These are phyloP conservation scores for Apostichopus californicus DNA, from an alignment of 35 echinoderm and acorn worm species.

Conservation along the genomic window DNA sequence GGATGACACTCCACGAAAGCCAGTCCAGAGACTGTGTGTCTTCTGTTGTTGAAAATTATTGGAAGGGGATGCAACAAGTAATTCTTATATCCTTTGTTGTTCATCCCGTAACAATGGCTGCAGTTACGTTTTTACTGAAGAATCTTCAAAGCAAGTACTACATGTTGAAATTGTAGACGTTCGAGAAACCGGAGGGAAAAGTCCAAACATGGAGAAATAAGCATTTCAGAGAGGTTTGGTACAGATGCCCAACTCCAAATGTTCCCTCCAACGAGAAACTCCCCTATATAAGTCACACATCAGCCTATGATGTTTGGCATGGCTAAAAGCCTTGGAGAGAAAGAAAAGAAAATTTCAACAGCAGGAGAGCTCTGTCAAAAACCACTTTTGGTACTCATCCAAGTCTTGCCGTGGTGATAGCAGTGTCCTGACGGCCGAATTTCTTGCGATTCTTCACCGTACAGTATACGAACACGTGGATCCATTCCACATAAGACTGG, in stretches of 20 bases:
- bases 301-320: conserved; percentile 2
- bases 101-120: not conserved
- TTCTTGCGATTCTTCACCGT: too few species aligned
- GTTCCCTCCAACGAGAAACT: not conserved
- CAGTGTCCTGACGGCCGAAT: too few species aligned
- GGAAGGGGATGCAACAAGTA: not conserved
- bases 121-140: too few species aligned
- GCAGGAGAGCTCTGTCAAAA: not conserved
- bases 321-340: not conserved
- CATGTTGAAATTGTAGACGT: too few species aligned
- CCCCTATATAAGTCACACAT: not conserved
- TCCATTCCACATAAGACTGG: too few species aligned
- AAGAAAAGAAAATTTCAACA: not conserved
- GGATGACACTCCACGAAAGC: too few species aligned
- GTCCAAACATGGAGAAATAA: too few species aligned
- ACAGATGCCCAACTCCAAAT: conserved; percentile 6
- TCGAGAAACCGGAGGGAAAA: too few species aligned
- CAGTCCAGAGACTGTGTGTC: not conserved
- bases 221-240: too few species aligned
- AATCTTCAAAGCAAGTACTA: too few species aligned
- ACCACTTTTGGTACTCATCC: conserved; percentile 16
- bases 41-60: not conserved
- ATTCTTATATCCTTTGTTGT: not conserved
- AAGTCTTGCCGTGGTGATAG: not conserved
- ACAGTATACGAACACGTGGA: too few species aligned